Evolutionary conservation across 2,113 vertebrate species (phyloP).

Genomic region (Salminus brasiliensis): DNA sequence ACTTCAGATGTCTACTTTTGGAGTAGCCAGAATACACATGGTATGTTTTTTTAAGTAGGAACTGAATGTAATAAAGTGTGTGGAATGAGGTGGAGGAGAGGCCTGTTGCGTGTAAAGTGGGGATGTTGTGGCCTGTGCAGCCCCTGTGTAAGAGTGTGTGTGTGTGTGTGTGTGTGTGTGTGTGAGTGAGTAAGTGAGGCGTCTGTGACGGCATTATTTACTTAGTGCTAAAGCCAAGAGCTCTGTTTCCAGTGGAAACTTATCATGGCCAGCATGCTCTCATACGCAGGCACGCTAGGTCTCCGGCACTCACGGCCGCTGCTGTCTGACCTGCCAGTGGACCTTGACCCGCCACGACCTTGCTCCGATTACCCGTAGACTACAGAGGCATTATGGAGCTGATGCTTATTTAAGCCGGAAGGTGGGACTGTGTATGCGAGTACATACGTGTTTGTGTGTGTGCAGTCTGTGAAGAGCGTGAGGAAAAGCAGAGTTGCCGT

Average conservation of each 20-base stretch:
- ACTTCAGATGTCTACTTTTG: background rate
- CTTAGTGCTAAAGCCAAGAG: conserved; percentile 1
- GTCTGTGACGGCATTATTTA: conserved; percentile 41
- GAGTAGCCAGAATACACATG: background rate
- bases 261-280: conserved; percentile 22
- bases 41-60: background rate
- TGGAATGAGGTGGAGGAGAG: background rate
- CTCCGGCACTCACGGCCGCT: conserved; percentile 12
- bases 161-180: conserved; percentile 3
- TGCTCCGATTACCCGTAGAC: conserved; percentile 22
- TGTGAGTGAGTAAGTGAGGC: background rate
- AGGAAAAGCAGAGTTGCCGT: conserved; percentile 28
- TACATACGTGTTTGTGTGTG: conserved; percentile 4
- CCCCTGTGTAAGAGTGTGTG: background rate
- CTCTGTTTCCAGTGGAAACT: conserved; percentile 24
- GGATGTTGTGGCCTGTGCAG: background rate
- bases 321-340: conserved; percentile 32
- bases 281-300: background rate
- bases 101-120: conserved; percentile 13
- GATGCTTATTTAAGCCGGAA: conserved; percentile 40
- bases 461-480: conserved; percentile 19
- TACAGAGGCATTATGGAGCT: conserved; percentile 11
- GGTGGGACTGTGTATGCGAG: conserved; percentile 9
- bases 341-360: conserved; percentile 40
- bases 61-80: background rate